Evolutionary conservation across 2,888 invertebrate species (phyloP), one percentile per base, ranked within the genome.

Genomic region (Tachina grossa): DNA sequence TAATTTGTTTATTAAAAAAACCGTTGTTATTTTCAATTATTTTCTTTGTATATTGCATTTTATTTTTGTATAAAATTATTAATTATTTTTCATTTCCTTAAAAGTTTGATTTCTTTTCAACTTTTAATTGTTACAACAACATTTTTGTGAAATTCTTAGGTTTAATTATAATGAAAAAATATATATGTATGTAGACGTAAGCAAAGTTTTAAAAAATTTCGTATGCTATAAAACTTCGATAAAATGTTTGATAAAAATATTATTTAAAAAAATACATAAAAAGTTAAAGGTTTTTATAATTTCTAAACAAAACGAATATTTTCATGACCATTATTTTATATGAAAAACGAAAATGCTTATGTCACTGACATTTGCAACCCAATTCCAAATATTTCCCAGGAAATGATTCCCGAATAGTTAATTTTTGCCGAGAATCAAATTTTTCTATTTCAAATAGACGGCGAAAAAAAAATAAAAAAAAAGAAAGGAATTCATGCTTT

Each of bases 101-200:
- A 43, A 31, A 49, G 9, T 71, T 45, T 22, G 13, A 9, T 63
- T 65, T 77, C 49, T 14, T 63, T 68, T 66, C 43, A n/a, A 9
- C 31, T 47, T 19, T 63, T 63, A 31, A 55, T 65, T 49, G 43
- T 59, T 51, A 57, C 69, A 78, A 59, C 78, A 78, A 74, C 77
- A 74, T 66, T 81, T 31, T 77, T 43, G 49, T 71, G 63, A 80
- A 69, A 78, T 68, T 63, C 74, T 55, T 49, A 76, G 14, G 49
- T 66, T 66, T 49, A 13, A 45, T 22, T 16, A 39, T 68, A 39
- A 61, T 43, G 53, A 9, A 47, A 47, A 47, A 39, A 5, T 16
- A 47, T 0, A 31, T 16, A 10, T 47, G 4, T 43, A 16, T 53
- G 53, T 45, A 4, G 31, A 31, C 4, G 31, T 31, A 57, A 31